These are phyloP conservation scores for Sebastes cheni DNA, from an alignment of 2,797 vertebrate genomes.

Conservation along the genomic window DNA sequence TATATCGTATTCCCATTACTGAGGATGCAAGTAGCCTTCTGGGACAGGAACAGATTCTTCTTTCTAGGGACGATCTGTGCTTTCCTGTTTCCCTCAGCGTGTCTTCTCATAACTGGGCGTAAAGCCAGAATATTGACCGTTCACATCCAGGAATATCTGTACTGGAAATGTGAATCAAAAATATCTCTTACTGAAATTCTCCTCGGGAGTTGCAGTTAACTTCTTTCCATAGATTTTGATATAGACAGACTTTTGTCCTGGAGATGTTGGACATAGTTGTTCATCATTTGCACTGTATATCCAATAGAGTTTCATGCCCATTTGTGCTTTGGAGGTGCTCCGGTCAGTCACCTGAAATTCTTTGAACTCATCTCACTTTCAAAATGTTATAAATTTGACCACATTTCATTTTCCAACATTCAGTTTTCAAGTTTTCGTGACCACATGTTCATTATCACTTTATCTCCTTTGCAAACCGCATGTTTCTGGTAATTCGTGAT, in stretches of 20 bases:
- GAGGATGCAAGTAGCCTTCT: conserved; percentile 7
- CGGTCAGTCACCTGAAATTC: not conserved
- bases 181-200: not conserved
- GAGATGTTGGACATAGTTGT: not conserved
- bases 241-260: not conserved
- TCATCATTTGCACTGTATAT: not conserved
- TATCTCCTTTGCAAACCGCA: not conserved
- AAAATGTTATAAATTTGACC: not conserved
- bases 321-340: not conserved
- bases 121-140: not conserved
- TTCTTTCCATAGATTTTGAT: not conserved
- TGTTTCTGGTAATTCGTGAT: not conserved
- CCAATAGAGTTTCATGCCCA: not conserved
- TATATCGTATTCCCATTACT: not conserved
- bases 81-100: conserved; percentile 25
- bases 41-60: conserved; percentile 28
- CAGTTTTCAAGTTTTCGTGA: not conserved
- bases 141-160: conserved; percentile 18
- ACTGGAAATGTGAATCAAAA: conserved; percentile 23
- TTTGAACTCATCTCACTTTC: not conserved
- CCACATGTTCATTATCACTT: not conserved
- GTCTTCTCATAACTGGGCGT: conserved; percentile 12
- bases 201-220: not conserved
- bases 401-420: not conserved
- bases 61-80: conserved; percentile 1